Percentiles rank a stretch among this genome's conserved stretches.
Conservation (phyloP, 2,888 invertebrate species). For the Zeuzera pyrina region DNA sequence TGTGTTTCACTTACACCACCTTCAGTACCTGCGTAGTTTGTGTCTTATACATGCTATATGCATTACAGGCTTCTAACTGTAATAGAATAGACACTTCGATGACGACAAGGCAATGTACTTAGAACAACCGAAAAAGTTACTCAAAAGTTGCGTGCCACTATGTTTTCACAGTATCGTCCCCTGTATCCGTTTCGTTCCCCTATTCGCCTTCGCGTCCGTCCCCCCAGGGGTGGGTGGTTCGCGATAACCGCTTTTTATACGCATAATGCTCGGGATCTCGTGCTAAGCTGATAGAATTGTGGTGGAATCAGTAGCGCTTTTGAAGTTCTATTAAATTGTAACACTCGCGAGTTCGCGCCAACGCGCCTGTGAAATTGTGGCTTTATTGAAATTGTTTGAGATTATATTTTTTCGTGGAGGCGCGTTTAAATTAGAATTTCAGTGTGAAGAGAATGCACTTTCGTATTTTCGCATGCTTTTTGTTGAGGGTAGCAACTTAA, state of each 20-base stretch:
- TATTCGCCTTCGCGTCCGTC: slow-evolving; percentile 9
- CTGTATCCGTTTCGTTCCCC: slow-evolving; percentile 27
- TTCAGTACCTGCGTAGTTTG: not conserved
- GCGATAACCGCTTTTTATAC: slow-evolving; percentile 71
- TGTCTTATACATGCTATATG: slow-evolving; percentile 5
- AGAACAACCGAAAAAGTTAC: slow-evolving; percentile 42
- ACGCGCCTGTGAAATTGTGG: slow-evolving; percentile 66
- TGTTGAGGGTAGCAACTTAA: too few species aligned
- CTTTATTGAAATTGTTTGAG: slow-evolving; percentile 61
- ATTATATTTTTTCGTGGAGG: slow-evolving; percentile 42
- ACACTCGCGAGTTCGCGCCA: slow-evolving; percentile 64
- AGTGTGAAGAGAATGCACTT: too few species aligned
- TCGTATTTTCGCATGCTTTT: too few species aligned
- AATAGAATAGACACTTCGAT: slow-evolving; percentile 24
- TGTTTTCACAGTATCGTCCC: slow-evolving; percentile 27
- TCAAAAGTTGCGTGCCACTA: slow-evolving; percentile 32
- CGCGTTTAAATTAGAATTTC: slow-evolving; percentile 20
- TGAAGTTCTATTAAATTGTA: slow-evolving; percentile 72
- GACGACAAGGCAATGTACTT: slow-evolving; percentile 45
- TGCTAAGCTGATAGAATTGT: slow-evolving; percentile 73
- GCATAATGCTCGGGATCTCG: slow-evolving; percentile 66
- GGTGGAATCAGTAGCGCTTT: slow-evolving; percentile 68
- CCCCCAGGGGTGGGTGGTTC: slow-evolving; percentile 24
- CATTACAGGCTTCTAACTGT: slow-evolving; percentile 23
- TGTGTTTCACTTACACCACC: slow-evolving; percentile 22